Conservation (phyloP, 2,888 invertebrate genomes). For the Drosophila merina region DNA sequence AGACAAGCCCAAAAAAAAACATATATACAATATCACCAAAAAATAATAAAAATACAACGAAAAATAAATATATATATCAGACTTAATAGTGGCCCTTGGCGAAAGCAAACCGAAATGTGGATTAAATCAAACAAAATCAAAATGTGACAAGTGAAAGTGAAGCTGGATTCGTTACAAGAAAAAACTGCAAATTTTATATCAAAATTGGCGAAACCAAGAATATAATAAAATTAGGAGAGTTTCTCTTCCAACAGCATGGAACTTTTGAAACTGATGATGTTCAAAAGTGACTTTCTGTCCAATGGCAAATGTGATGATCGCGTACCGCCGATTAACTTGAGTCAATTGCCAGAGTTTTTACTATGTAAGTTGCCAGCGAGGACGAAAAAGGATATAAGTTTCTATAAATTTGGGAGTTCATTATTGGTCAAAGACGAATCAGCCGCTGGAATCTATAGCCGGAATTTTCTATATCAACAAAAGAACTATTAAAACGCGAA, state of each 20-base stretch:
- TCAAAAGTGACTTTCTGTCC: conserved; percentile 84
- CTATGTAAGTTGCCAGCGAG: conserved; percentile 86
- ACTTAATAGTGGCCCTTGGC: conserved; percentile 6
- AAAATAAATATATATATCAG: not conserved
- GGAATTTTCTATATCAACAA: no score
- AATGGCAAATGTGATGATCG: conserved; percentile 85
- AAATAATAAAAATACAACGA: not conserved
- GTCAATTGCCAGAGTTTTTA: conserved; percentile 90
- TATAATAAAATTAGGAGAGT: conserved; percentile 2
- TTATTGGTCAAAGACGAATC: no score
- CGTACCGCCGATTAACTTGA: conserved; percentile 90
- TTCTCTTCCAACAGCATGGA: conserved; percentile 76
- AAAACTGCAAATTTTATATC: not conserved
- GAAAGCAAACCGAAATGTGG: conserved; percentile 9
- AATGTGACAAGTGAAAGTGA: conserved; percentile 22
- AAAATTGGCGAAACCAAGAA: conserved; percentile 29
- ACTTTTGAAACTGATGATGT: conserved; percentile 84
- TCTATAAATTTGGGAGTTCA: no score
- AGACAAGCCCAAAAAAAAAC: conserved; percentile 21
- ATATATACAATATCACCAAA: not conserved
- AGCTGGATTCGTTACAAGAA: not conserved
- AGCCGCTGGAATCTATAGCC: no score
- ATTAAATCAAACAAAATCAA: conserved; percentile 25
- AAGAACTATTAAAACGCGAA: no score
- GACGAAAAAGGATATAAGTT: not conserved